Evolutionary conservation across 2,888 invertebrate genomes (phyloP).

Genomic region (Calliphora vomitoria): DNA sequence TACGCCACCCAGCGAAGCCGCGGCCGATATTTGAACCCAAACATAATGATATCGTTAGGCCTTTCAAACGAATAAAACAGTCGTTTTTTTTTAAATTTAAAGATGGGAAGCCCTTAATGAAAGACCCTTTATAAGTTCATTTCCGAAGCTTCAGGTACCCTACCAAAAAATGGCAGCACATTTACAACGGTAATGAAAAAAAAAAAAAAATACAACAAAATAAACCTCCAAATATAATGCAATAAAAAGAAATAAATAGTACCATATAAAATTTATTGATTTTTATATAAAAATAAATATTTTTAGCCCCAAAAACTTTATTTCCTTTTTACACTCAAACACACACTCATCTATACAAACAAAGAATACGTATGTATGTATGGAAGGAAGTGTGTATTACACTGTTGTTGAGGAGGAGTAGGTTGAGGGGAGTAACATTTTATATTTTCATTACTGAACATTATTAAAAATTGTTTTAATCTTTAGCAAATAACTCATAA

Average conservation of each 20-base stretch:
- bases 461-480: slow-evolving; percentile 75
- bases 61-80: too few species aligned
- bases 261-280: slow-evolving; percentile 80
- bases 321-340: slow-evolving; percentile 62
- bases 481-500: slow-evolving; percentile 73
- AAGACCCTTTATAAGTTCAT: too few species aligned
- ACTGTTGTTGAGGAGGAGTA: background rate
- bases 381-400: background rate
- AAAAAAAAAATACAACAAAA: background rate
- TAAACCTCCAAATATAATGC: background rate
- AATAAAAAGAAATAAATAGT: slow-evolving; percentile 31
- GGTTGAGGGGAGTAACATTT: slow-evolving; percentile 45
- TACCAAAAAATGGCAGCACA: too few species aligned
- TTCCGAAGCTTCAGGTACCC: too few species aligned
- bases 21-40: too few species aligned
- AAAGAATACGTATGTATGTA: slow-evolving; percentile 14
- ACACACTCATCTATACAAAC: slow-evolving; percentile 43
- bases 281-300: slow-evolving; percentile 78
- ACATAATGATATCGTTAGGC: too few species aligned
- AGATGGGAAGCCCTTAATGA: too few species aligned
- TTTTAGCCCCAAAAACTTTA: slow-evolving; percentile 66
- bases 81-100: too few species aligned
- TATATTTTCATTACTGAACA: slow-evolving; percentile 73
- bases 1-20: too few species aligned
- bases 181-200: too few species aligned